Conservation (phyloP, 2,888 invertebrate genomes). For the Sesia apiformis region DNA sequence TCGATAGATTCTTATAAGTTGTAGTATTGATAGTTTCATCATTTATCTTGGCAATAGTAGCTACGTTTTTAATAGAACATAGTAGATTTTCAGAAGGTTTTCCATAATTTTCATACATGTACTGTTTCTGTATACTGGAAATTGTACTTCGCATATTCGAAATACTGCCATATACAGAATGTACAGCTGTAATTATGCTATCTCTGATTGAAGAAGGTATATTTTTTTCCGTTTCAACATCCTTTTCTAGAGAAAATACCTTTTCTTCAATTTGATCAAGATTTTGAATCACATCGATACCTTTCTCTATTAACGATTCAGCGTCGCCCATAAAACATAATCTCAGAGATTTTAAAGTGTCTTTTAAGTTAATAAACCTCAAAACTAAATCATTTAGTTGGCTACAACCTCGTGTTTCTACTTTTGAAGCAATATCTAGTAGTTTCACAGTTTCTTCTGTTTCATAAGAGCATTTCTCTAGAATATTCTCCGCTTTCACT, state of each 20-base stretch:
- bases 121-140: slow-evolving; percentile 54
- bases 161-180: slow-evolving; percentile 67
- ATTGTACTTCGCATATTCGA: slow-evolving; percentile 71
- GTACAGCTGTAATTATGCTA: slow-evolving; percentile 55
- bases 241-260: slow-evolving; percentile 50
- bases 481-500: slow-evolving; percentile 18
- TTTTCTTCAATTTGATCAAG: slow-evolving; percentile 61
- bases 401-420: slow-evolving; percentile 29
- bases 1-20: slow-evolving; percentile 38
- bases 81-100: slow-evolving; percentile 49
- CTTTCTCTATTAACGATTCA: slow-evolving; percentile 51
- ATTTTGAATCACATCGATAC: slow-evolving; percentile 47
- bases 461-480: slow-evolving; percentile 37
- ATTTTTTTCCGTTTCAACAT: slow-evolving; percentile 24
- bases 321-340: slow-evolving; percentile 31
- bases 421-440: slow-evolving; percentile 51
- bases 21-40: slow-evolving; percentile 13
- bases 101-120: slow-evolving; percentile 59
- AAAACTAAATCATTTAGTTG: slow-evolving; percentile 24
- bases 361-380: slow-evolving; percentile 31
- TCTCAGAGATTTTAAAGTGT: slow-evolving; percentile 38
- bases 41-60: slow-evolving; percentile 18
- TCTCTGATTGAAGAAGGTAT: slow-evolving; percentile 36
- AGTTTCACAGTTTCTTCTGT: slow-evolving; percentile 43
- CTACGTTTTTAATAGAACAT: slow-evolving; percentile 41